phyloP scores from a whole-genome alignment of 2,113 vertebrate species.

The Platysternon megacephalum region DNA sequence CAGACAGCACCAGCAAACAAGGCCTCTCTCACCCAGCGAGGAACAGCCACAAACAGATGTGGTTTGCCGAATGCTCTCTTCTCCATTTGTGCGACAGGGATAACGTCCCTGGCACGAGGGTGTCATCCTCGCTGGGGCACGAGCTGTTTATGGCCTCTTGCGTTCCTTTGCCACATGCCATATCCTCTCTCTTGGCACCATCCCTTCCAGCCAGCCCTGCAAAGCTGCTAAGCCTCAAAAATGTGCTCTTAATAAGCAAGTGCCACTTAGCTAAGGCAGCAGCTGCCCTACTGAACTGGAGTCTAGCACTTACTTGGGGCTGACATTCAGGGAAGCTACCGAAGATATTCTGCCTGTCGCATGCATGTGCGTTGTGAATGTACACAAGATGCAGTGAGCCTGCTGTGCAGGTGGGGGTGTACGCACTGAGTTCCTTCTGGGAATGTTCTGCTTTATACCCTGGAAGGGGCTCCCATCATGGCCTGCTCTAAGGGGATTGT shows the following conservation, averaged over 20 bases:
- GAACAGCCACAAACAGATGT: neutral
- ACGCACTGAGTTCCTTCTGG: too few relatives aligned
- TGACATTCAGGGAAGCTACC: rapidly evolving
- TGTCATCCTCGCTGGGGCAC: neutral
- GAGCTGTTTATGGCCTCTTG: neutral
- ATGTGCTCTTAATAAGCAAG: conserved; percentile 53
- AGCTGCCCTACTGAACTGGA: neutral
- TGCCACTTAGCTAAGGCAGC: neutral
- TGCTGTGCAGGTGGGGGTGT: too few relatives aligned
- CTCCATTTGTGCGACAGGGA: neutral
- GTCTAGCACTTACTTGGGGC: rapidly evolving
- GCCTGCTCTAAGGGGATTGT: neutral
- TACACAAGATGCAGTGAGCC: neutral
- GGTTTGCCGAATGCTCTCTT: neutral
- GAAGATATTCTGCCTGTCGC: rapidly evolving
- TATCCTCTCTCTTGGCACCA: neutral
- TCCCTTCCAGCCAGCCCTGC: neutral
- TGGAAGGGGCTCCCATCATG: neutral
- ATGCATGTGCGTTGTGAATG: neutral
- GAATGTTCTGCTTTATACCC: neutral
- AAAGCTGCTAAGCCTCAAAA: conserved; percentile 69
- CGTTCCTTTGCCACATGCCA: neutral
- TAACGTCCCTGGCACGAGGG: neutral
- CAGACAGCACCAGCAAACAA: neutral
- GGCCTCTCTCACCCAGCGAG: neutral